Conservation (phyloP, 2,113 vertebrate genomes). For the Chionis minor region DNA sequence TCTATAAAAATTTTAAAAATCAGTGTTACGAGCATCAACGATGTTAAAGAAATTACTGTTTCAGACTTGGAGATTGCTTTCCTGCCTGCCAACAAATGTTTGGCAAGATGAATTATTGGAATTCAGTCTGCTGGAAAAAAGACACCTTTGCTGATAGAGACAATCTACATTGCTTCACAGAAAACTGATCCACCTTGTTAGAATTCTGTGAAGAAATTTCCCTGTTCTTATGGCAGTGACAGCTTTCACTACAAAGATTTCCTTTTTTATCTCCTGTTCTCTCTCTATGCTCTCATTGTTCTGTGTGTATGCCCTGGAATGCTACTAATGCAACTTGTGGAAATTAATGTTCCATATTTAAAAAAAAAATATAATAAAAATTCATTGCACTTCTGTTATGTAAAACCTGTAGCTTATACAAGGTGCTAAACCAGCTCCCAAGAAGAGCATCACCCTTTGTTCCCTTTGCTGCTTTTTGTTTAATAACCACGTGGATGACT, state of each 20-base stretch:
- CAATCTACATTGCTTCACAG: background rate
- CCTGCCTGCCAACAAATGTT: background rate
- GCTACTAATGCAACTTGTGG: background rate
- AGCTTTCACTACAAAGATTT: background rate
- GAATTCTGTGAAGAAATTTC: background rate
- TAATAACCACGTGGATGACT: background rate
- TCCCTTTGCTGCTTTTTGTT: background rate
- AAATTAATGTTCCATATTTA: background rate
- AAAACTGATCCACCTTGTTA: background rate
- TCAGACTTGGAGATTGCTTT: constrained; percentile 6
- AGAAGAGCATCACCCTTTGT: background rate
- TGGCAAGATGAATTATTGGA: background rate
- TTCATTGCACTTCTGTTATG: background rate
- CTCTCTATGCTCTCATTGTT: background rate
- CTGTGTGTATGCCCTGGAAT: background rate
- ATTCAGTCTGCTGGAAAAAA: background rate
- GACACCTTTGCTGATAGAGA: background rate
- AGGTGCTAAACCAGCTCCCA: background rate
- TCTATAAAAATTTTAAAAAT: background rate
- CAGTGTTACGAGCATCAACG: background rate
- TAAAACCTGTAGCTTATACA: background rate
- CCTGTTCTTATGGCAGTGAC: background rate
- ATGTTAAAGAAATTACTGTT: background rate
- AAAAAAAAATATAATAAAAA: background rate
- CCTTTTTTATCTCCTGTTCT: background rate